Evolutionary conservation across 2,888 invertebrate species (phyloP).

Genomic region (Xestobium rufovillosum): DNA sequence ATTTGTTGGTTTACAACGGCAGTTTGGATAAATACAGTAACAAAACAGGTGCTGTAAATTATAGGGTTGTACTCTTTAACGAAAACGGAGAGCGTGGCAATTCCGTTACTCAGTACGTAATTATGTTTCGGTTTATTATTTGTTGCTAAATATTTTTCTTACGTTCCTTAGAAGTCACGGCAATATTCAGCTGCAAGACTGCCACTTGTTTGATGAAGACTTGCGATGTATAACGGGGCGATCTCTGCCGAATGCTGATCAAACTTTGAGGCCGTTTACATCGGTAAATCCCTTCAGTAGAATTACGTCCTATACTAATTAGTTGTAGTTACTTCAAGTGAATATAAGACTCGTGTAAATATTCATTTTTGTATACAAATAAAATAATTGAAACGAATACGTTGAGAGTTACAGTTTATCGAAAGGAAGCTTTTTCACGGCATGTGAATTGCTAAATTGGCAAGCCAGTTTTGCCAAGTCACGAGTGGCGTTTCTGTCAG

Average conservation of each 20-base stretch:
- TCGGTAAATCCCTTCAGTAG: constrained; percentile 35
- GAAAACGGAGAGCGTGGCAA: constrained; percentile 26
- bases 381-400: no score
- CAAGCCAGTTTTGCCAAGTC: no score
- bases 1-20: constrained; percentile 71
- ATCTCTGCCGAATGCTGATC: constrained; percentile 35
- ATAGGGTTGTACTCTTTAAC: constrained; percentile 34
- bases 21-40: constrained; percentile 37
- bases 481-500: no score
- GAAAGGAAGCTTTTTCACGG: no score
- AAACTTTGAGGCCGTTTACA: constrained; percentile 37
- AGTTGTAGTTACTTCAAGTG: no score
- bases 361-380: no score
- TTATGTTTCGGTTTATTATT: constrained; percentile 4
- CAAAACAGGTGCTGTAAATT: constrained; percentile 18
- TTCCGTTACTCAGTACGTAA: no score
- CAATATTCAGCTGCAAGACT: no score
- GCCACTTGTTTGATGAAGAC: constrained; percentile 30
- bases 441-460: no score
- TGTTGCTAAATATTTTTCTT: constrained; percentile 6
- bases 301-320: constrained; percentile 23
- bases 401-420: no score
- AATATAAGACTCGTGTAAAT: no score
- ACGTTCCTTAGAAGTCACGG: no score
- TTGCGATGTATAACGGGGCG: constrained; percentile 29